Conservation (phyloP, 2,797 vertebrate genomes). For the Fringilla coelebs region DNA sequence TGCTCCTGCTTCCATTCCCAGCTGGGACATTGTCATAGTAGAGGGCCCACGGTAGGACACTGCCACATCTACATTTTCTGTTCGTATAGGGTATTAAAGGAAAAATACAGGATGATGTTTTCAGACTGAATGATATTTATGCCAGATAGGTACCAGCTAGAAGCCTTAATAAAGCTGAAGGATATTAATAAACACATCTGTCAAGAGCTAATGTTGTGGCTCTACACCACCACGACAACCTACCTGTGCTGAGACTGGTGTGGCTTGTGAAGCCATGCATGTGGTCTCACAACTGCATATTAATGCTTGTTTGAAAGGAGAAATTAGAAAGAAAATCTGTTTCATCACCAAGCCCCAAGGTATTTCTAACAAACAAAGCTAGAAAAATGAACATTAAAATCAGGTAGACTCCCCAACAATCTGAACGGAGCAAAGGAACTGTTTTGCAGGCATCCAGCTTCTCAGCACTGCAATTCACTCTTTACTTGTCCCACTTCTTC, state of each 20-base stretch:
- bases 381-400: background rate
- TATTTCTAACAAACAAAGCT: background rate
- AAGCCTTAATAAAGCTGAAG: background rate
- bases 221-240: background rate
- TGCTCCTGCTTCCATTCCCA: background rate
- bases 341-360: background rate
- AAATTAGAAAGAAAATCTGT: background rate
- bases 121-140: background rate
- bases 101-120: background rate
- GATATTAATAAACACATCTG: background rate
- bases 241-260: background rate
- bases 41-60: background rate
- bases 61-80: background rate
- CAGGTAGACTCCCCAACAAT: background rate
- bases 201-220: background rate
- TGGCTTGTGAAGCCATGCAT: fast-evolving
- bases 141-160: background rate
- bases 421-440: background rate
- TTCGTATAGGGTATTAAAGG: background rate
- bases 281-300: background rate
- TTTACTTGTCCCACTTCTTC: background rate
- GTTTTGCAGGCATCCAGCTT: background rate
- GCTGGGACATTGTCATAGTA: background rate
- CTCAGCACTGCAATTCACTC: background rate
- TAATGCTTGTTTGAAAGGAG: background rate